phyloP scores from a whole-genome alignment of 2,113 vertebrate genomes.

The Catharus fuscescens region DNA sequence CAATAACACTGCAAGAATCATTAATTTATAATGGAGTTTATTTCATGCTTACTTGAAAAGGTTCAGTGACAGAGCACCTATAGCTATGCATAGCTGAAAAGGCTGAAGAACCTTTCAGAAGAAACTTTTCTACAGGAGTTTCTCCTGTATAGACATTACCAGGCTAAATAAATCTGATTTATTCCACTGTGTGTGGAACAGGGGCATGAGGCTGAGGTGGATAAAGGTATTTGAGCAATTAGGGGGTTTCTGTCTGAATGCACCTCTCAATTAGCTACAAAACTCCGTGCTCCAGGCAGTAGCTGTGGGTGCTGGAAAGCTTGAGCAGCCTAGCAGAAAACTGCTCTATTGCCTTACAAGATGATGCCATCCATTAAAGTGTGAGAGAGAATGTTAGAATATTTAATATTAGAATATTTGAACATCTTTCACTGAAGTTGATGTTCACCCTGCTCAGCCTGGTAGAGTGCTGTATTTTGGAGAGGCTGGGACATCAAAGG shows the following conservation, averaged over 20 bases:
- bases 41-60: not conserved
- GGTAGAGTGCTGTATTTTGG: not conserved
- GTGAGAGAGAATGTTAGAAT: not conserved
- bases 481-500: not conserved
- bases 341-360: not conserved
- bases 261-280: not conserved
- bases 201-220: accelerated
- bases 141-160: not conserved
- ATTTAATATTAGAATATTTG: not conserved
- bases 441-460: not conserved
- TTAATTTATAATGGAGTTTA: not conserved
- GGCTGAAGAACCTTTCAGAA: not conserved
- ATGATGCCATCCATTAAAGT: not conserved
- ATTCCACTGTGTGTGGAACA: not conserved
- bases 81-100: not conserved
- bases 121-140: not conserved
- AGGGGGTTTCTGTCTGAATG: not conserved
- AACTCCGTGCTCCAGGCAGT: not conserved
- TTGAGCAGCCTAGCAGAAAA: not conserved
- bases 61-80: not conserved
- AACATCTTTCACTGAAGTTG: not conserved
- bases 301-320: not conserved
- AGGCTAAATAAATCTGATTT: not conserved
- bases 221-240: not conserved
- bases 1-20: not conserved